Conservation (phyloP, 2,797 vertebrate species). For the Neoniphon sammara region DNA sequence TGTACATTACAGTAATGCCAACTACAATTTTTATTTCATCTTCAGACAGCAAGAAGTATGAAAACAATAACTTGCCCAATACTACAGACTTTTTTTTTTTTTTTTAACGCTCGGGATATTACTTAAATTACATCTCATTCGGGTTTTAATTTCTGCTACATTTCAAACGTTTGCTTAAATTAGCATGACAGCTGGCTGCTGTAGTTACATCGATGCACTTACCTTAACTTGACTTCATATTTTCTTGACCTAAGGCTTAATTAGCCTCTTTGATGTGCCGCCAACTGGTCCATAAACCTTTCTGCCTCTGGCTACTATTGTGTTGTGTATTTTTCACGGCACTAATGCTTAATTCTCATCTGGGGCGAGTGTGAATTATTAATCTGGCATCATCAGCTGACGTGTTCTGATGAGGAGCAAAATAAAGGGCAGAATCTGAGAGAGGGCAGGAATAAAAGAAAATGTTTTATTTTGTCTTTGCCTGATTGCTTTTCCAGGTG, state of each 20-base stretch:
- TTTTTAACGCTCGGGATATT: too few relatives aligned
- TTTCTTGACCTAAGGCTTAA: slow-evolving; percentile 42
- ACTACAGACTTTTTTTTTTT: too few relatives aligned
- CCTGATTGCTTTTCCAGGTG: slow-evolving; percentile 17
- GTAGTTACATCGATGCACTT: slow-evolving; percentile 6
- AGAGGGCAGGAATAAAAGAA: not conserved
- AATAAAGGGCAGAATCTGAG: slow-evolving; percentile 2
- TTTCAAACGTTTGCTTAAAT: slow-evolving; percentile 26
- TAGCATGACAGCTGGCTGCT: slow-evolving; percentile 5
- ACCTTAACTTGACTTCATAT: slow-evolving; percentile 24
- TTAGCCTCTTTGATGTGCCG: slow-evolving; percentile 30
- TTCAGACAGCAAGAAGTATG: too few relatives aligned
- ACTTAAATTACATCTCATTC: too few relatives aligned
- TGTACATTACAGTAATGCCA: too few relatives aligned
- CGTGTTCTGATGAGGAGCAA: not conserved
- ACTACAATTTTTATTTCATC: too few relatives aligned
- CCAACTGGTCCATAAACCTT: slow-evolving; percentile 48
- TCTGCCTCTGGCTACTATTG: slow-evolving; percentile 18
- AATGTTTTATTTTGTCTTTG: slow-evolving; percentile 2
- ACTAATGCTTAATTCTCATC: not conserved
- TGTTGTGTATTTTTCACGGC: not conserved
- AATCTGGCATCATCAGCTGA: slow-evolving; percentile 30
- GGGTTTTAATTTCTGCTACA: not conserved
- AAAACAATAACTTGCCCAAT: too few relatives aligned
- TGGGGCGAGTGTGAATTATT: slow-evolving; percentile 2